Base-by-base conservation (phyloP, 1,140 invertebrate species). In the Palaemon carinicauda region DNA sequence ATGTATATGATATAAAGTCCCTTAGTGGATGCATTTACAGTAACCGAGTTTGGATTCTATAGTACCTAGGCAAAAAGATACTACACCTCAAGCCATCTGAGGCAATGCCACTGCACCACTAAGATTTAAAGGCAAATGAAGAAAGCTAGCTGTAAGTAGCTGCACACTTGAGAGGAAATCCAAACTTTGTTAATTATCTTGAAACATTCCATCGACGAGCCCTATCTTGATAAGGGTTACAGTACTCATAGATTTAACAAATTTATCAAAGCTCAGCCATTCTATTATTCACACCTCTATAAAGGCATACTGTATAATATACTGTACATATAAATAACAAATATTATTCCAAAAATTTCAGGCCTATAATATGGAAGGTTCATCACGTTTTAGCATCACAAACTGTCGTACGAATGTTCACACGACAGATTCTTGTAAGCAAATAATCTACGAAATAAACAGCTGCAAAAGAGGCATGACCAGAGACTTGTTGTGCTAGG, bases 391-490 rank as follows among this genome's bases (percentile, higher is more conserved):
- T 19, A 54, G 21, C 73, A 75, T 75, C 73, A 75, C 73, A 80
- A 80, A 56, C 78, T 52, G 52, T 80, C 78, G 56, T 80, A 80
- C 29, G 78, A 80, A 33, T 54, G 54, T 27, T 60, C 56, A 80
- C 54, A 80, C 78, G 56, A 15, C 78, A 60, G 54, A 54, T 80
- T 21, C 53, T 80, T 80, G 54, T 80, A 80, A 60, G 78, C 78
- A 29, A 54, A 54, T 54, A 80, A 53, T 80, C 56, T 80, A 33
- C 31, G 33, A 4, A 80, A 33, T 19, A 80, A 80, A 80, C 78
- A 80, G 12, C 78, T 31, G 33, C 78, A 80, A 80, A 80, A 80
- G 52, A 80, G 54, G 54, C 78, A 80, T 60, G 78, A 80, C 78
- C 78, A 80, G 54, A 80, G 33, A 54, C 54, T 41, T 41, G 7